Evolutionary conservation across 1,140 invertebrate species (phyloP).

Genomic region (Hyles vespertilio): DNA sequence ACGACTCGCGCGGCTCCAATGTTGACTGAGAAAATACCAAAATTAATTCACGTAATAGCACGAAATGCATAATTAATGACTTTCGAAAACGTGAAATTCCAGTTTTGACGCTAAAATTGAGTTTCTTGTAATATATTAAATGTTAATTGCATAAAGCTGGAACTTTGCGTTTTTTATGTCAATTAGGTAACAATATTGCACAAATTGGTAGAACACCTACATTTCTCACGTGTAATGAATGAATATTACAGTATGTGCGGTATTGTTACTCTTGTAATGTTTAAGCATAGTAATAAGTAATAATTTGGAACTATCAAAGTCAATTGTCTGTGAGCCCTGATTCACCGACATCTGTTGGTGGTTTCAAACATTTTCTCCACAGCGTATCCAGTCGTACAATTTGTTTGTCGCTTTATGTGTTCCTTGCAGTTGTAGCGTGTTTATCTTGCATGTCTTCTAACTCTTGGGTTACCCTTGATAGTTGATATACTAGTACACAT

Average conservation of each 20-base stretch:
- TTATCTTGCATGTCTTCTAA: slow-evolving; percentile 63
- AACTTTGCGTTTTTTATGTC: slow-evolving; percentile 1
- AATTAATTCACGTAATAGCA: slow-evolving; percentile 5
- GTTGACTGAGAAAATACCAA: no score
- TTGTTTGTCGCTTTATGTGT: slow-evolving; percentile 55
- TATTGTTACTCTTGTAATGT: no score
- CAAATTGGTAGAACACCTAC: background rate
- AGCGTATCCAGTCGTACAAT: slow-evolving; percentile 28
- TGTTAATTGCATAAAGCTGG: slow-evolving; percentile 3
- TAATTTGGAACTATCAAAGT: no score
- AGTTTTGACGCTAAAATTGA: background rate
- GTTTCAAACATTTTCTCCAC: slow-evolving; percentile 36
- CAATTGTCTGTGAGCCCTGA: no score
- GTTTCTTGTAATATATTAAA: background rate
- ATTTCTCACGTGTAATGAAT: no score
- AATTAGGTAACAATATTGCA: slow-evolving; percentile 6
- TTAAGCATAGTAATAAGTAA: no score
- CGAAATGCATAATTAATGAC: background rate
- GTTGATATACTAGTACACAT: slow-evolving; percentile 32
- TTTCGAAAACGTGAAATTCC: background rate
- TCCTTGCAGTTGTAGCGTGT: slow-evolving; percentile 34
- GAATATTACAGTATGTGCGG: no score
- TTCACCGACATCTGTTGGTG: slow-evolving; percentile 7
- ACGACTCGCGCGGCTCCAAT: no score
- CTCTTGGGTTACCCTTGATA: slow-evolving; percentile 57